Conservation (phyloP, 2,113 vertebrate species). For the Hystrix cristata region DNA sequence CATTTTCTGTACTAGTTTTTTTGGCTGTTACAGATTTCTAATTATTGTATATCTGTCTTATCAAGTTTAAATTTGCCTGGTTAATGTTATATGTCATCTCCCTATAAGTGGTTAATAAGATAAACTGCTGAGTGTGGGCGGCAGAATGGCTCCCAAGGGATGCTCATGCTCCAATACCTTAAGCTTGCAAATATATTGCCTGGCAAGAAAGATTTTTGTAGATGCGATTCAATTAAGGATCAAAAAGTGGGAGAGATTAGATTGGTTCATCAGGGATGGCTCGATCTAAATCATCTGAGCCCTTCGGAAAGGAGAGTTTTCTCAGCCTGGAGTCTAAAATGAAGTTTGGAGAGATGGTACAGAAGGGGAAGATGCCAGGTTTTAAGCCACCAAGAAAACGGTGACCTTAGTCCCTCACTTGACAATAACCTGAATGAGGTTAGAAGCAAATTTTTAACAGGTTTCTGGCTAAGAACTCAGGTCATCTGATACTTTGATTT, state of each 20-base stretch:
- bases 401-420: accelerated
- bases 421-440: not conserved
- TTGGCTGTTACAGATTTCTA: not conserved
- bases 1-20: not conserved
- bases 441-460: not conserved
- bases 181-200: not conserved
- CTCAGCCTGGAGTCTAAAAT: not conserved
- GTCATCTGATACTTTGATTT: not conserved
- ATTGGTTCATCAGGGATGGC: not conserved
- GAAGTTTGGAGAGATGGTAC: not conserved
- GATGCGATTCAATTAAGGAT: not conserved
- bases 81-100: not conserved
- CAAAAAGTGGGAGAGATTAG: not conserved
- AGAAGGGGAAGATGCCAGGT: not conserved
- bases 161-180: too few species aligned
- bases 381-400: not conserved
- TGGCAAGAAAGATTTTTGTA: not conserved
- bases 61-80: not conserved
- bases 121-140: not conserved
- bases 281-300: not conserved
- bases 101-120: not conserved
- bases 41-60: not conserved
- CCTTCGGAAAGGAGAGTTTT: not conserved
- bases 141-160: not conserved
- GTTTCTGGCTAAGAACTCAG: not conserved